Conservation (phyloP, 2,888 invertebrate genomes). For the Anorthoa munda region DNA sequence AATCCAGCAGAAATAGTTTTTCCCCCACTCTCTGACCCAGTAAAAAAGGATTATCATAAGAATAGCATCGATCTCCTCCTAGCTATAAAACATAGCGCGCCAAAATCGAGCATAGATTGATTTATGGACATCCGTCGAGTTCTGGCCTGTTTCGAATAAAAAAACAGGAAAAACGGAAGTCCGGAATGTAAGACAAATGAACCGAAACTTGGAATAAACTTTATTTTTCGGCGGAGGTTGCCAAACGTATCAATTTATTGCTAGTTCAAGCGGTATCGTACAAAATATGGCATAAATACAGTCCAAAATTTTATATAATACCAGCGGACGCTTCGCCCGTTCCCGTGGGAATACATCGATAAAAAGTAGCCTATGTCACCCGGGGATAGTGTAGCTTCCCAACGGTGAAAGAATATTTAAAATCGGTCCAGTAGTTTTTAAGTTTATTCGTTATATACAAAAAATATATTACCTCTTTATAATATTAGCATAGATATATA, state of each 20-base stretch:
- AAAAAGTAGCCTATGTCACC: no score
- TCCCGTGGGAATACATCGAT: no score
- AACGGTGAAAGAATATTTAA: no score
- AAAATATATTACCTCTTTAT: no score
- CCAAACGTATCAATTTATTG: conserved; percentile 16
- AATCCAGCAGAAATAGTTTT: conserved; percentile 18
- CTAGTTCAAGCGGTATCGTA: neutral
- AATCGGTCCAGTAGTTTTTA: no score
- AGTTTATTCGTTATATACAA: no score
- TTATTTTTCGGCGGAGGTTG: conserved; percentile 17
- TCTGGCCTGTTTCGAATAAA: conserved; percentile 33
- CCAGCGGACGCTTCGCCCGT: no score
- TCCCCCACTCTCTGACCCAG: conserved; percentile 15
- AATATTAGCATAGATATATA: no score
- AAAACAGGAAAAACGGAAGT: conserved; percentile 37
- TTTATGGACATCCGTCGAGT: conserved; percentile 44
- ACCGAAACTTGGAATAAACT: conserved; percentile 13
- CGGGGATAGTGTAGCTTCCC: no score
- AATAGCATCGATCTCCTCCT: conserved; percentile 33
- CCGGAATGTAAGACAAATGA: conserved; percentile 46
- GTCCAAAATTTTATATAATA: neutral
- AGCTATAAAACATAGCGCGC: conserved; percentile 7
- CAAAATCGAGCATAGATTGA: conserved; percentile 46
- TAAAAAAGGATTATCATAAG: conserved; percentile 47
- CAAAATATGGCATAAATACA: conserved; percentile 13